Evolutionary conservation across 1,140 invertebrate genomes (phyloP).

Genomic region (Whitmania pigra): DNA sequence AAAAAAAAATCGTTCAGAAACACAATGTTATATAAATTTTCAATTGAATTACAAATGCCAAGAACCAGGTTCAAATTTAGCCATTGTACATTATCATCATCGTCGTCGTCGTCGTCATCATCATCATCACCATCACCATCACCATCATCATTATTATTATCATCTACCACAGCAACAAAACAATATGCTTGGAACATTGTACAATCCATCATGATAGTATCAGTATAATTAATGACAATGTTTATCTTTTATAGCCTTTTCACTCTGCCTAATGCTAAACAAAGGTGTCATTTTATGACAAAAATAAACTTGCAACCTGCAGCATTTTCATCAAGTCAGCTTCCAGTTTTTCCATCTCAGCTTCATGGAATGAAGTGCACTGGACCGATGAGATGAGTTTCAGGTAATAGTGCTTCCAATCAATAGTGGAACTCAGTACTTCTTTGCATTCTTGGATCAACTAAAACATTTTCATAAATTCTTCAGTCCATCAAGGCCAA

Average conservation of each 20-base stretch:
- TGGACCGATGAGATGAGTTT: conserved; percentile 54
- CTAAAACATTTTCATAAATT: conserved; percentile 37
- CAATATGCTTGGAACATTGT: background rate
- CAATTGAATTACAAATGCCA: background rate
- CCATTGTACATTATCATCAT: background rate
- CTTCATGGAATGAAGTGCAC: conserved; percentile 41
- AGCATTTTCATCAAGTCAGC: conserved; percentile 58
- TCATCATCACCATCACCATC: too few species aligned
- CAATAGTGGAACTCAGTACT: conserved; percentile 62
- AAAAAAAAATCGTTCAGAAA: too few species aligned
- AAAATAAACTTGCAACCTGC: conserved; percentile 28
- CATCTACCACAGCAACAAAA: background rate
- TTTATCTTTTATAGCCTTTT: too few species aligned
- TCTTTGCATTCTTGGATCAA: conserved; percentile 75
- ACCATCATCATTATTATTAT: too few species aligned
- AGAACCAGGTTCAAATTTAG: background rate
- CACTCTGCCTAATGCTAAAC: too few species aligned
- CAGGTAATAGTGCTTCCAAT: conserved; percentile 58
- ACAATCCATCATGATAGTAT: too few species aligned
- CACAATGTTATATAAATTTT: background rate
- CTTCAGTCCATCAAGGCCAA: background rate
- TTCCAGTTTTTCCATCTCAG: conserved; percentile 60
- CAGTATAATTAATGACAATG: too few species aligned
- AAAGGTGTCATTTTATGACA: too few species aligned
- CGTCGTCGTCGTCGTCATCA: too few species aligned